Evolutionary conservation across 2,113 vertebrate species (phyloP).

Genomic region (Nycticorax nycticorax): DNA sequence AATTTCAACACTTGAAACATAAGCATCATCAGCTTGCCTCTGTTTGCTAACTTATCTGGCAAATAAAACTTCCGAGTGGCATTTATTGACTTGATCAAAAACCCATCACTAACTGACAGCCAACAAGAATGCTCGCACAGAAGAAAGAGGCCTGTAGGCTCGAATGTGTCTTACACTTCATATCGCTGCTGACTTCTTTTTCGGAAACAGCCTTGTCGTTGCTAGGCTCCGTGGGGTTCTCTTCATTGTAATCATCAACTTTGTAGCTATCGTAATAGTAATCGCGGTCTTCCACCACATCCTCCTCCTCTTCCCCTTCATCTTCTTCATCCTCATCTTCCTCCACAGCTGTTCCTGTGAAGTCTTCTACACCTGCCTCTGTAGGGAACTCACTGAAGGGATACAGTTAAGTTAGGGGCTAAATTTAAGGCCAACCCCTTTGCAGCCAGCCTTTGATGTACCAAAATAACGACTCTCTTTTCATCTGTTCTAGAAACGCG

Average conservation of each 20-base stretch:
- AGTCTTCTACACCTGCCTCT: slow-evolving; percentile 82
- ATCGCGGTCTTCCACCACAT: slow-evolving; percentile 82
- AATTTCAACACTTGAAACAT: neutral
- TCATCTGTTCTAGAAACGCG: neutral
- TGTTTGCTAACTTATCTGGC: slow-evolving; percentile 52
- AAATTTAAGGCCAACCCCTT: neutral
- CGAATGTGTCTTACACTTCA: slow-evolving; percentile 82
- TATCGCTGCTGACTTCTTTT: slow-evolving; percentile 83
- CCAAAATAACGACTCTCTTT: neutral
- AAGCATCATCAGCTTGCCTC: slow-evolving; percentile 10
- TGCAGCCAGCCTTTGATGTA: neutral
- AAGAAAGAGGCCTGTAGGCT: neutral
- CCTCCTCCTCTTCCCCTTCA: slow-evolving; percentile 83
- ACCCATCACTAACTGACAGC: neutral
- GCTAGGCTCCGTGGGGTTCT: slow-evolving; percentile 70
- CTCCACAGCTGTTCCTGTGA: slow-evolving; percentile 77
- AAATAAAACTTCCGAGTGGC: neutral
- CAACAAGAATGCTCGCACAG: neutral
- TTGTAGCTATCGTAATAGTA: slow-evolving; percentile 82
- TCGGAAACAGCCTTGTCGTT: slow-evolving; percentile 62
- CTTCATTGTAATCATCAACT: slow-evolving; percentile 80
- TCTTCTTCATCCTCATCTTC: slow-evolving; percentile 80
- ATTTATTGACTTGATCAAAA: neutral
- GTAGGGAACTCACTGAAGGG: slow-evolving; percentile 80
- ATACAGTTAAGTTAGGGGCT: neutral